Base-by-base conservation (phyloP, 2,888 invertebrate genomes). In the Cryptocephalus primarius region DNA sequence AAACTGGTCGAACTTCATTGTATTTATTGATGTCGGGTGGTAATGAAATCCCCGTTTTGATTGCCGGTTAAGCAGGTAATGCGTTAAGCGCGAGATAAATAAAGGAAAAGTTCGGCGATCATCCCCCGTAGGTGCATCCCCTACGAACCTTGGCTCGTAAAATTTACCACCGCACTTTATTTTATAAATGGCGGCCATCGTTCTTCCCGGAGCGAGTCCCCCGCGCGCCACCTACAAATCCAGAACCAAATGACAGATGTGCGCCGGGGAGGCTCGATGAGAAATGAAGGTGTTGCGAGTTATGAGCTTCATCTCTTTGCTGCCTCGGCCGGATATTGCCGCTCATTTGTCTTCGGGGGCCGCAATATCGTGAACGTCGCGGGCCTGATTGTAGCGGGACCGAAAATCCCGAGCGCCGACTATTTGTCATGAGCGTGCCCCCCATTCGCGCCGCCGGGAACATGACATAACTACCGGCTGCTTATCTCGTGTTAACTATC, bases 281-380 rank as follows among this genome's bases (percentile, higher is more conserved):
- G 66, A 65, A 67, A 67, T 65, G 64, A 60, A 63, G 64, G 66
- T 65, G 66, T 65, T 60, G 60, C 61, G 59, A 67, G 64, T 66
- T 67, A 66, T 64, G 65, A 64, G 65, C 61, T 62, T 61, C 63
- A 66, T 66, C 63, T 63, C 60, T 63, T 58, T 62, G 47, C 58
- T 57, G 64, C 61, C 64, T 61, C 59, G 55, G 56, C 60, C 66
- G 68, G 68, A 69, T 69, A 69, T 69, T 69, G 65, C 68, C 61
- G 59, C 64, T 66, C 69, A 66, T 69, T 67, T 67, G 67, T 69
- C 69, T 69, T 66, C 53, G 55, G 55, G 22, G 45, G 43, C 56
- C 56, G 63, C 62, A 66, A 67, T 66, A 67, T 64, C 63, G 56
- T 46, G 57, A 53, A 48, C 56, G 56, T 55, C 56, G 32, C 41